Evolutionary conservation across 1,140 invertebrate genomes (phyloP), one percentile per base, ranked within the genome.

Genomic region (Calephelis nemesis): DNA sequence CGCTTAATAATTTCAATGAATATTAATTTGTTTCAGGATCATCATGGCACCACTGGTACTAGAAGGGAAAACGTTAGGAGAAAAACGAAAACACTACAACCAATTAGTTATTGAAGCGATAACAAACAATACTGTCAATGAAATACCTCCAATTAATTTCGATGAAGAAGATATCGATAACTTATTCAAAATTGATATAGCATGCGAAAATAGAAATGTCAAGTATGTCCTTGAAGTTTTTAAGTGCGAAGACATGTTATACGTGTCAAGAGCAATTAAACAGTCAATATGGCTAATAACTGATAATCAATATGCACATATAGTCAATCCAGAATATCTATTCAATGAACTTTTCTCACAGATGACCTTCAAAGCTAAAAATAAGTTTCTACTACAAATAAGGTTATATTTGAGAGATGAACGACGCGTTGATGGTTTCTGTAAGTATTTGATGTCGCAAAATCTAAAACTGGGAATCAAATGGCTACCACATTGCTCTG

Each of bases 171-270:
- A 88, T 67, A 63, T 83, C 13, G 67, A 80, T 11, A 84, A 84
- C 19, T 68, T 88, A 30, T 72, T 84, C 10, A 83, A 84, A 75
- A 86, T 88, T 42, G 83, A 88, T 66, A 48, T 83, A 39, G 85
- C 86, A 1, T 70, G 76, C 49, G 64, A 67, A 15, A 76, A 66
- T 9, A 83, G 63, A 72, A 74, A 88, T 70, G 67, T 84, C 5
- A 69, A 74, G 5, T 85, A 81, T 62, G 67, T 85, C 11, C 69
- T 87, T 40, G 66, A 76, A 30, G 74, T 81, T 62, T 67, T 88
- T 0, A 81, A 82, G 52, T 76, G 71, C 30, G 68, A 79, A 66
- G 83, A 88, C 48, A 78, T 83, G 72, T 67, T 88, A 58, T 88
- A 83, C 52, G 77, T 81, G 12, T 79, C 81, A 9, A 75, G 76